A percentile compares a stretch with the other conserved stretches of the same genome.
Conservation (phyloP, 2,888 invertebrate species). For the Ptychoptera contaminata region DNA sequence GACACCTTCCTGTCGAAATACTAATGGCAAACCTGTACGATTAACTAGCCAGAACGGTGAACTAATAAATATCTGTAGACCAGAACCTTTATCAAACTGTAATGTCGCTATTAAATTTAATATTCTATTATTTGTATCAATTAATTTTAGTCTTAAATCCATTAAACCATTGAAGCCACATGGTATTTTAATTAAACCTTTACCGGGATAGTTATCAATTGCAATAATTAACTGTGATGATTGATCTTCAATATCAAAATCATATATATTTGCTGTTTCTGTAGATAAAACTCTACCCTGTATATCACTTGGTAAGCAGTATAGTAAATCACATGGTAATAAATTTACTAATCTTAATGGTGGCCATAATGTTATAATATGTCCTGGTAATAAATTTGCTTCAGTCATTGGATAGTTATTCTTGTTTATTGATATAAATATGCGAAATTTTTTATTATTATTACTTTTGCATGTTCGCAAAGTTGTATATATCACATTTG, state of each 20-base stretch:
- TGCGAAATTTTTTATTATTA: constrained; percentile 21
- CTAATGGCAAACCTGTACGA: constrained; percentile 86
- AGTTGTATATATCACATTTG: constrained; percentile 15
- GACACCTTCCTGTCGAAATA: constrained; percentile 82
- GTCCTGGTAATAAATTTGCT: constrained; percentile 47
- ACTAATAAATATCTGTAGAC: constrained; percentile 36
- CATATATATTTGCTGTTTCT: constrained; percentile 30
- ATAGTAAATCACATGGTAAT: constrained; percentile 66
- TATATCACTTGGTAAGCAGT: constrained; percentile 33
- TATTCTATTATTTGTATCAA: constrained; percentile 55
- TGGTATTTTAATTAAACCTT: constrained; percentile 43
- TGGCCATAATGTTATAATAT: constrained; percentile 70
- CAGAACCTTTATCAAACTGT: constrained; percentile 40
- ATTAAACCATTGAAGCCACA: constrained; percentile 36
- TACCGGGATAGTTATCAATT: constrained; percentile 69
- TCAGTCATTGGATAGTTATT: constrained; percentile 63
- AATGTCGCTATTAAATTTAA: constrained; percentile 60
- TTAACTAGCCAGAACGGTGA: constrained; percentile 93
- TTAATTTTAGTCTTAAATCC: constrained; percentile 52
- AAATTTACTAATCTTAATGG: constrained; percentile 76
- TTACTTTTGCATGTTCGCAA: constrained; percentile 20
- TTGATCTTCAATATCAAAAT: constrained; percentile 53
- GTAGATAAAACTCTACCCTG: constrained; percentile 30
- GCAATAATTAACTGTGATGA: constrained; percentile 57
- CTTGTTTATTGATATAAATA: constrained; percentile 38